Evolutionary conservation across 2,797 vertebrate genomes (phyloP), one percentile per base, ranked within the genome.

Genomic region (Paedocypris micromegethes): DNA sequence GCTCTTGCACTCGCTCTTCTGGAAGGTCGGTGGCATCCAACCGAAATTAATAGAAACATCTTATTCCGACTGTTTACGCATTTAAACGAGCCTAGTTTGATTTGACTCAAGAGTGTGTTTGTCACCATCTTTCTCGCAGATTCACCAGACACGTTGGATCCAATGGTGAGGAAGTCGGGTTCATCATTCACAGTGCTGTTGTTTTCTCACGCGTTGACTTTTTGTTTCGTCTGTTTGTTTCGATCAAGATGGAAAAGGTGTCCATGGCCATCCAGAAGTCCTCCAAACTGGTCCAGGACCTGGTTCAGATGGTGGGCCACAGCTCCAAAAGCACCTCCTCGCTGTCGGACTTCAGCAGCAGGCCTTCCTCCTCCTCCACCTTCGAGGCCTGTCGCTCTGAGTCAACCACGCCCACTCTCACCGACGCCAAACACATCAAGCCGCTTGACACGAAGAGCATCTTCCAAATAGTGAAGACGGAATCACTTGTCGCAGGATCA

Each of bases 1-100:
- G 77, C 71, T 57, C 39, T 75, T 43, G 49, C 72, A 43, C 65
- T 78, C 46, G 48, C 76, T 38, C 64, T 73, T 66, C 43, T 76
- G 5, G 74, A 61, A 5, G 71, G 71, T 78, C 71, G 57, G 58
- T 42, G 6, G 50, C 8, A 44, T 4, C 42, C 49, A 50, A 55
- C 23, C 23, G 23, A 23, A 23, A 23, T 23, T 23, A 23, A 23
- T 23, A 23, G 23, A 23, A 23, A 23, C 23, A 23, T 23, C 23
- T 23, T 23, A 23, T 23, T 23, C 23, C 23, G 1, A 23, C 23
- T 23, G 23, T 23, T 23, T 23, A 23, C 1, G 23, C 23, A 23
- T 23, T 23, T 23, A 23, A 23, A 23, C 23, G 23, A 23, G 23
- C 23, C 23, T 1, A 23, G 23, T 23, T 23, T 23, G 23, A 23